Percentiles rank a stretch among this genome's conserved stretches.
Conservation (phyloP, 2,888 invertebrate species). For the Branchipolynoe longqiensis region DNA sequence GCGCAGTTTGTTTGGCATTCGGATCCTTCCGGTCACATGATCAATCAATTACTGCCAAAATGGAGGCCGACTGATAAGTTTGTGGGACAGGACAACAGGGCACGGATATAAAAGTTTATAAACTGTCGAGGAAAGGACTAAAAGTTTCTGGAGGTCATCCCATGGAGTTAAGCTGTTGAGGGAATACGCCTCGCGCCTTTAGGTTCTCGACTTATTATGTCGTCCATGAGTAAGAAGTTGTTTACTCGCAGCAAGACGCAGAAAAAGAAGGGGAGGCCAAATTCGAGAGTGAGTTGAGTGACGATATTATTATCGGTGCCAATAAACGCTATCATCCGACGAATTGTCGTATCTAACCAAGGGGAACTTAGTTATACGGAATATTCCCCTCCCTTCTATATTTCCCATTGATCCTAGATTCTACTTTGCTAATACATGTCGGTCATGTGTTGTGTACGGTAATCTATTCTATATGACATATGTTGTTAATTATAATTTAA, state of each 20-base stretch:
- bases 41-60: slow-evolving; percentile 45
- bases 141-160: not conserved
- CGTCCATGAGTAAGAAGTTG: slow-evolving; percentile 44
- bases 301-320: no score
- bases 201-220: not conserved
- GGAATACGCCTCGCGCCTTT: not conserved
- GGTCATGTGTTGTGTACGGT: no score
- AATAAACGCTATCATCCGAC: no score
- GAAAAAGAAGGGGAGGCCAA: not conserved
- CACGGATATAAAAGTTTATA: not conserved
- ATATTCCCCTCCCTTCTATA: no score
- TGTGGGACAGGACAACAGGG: not conserved
- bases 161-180: not conserved
- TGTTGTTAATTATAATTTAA: no score
- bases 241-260: slow-evolving; percentile 19
- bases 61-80: slow-evolving; percentile 1
- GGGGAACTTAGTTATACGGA: no score
- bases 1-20: no score
- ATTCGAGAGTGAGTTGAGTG: slow-evolving; percentile 20
- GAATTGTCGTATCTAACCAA: no score
- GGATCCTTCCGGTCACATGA: slow-evolving; percentile 51
- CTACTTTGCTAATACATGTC: no score
- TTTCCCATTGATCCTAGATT: no score
- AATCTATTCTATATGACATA: no score
- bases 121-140: not conserved